Evolutionary conservation across 2,113 vertebrate genomes (phyloP), one percentile per base, ranked within the genome.

Genomic region (Heliornis fulica): DNA sequence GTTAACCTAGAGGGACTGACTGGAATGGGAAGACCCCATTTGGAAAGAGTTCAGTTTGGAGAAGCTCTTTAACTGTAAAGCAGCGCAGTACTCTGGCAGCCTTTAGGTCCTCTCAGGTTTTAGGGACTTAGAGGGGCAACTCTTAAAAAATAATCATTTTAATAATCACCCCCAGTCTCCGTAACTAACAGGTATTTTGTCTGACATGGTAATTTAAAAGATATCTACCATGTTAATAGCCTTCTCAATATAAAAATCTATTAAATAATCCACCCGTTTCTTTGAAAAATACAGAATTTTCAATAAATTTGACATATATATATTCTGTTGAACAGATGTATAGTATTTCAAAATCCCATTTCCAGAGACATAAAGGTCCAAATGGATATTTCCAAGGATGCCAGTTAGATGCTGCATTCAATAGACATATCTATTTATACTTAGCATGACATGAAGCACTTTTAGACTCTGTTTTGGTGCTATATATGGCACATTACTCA

Each of bases 401-500:
- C 26, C 87, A 81, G 90, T 64, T 59, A 93, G 36, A 94, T 69
- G 53, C 21, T 69, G 34, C 75, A 97, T 93, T 83, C 90, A 96
- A 87, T 38, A 96, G 77, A 96, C 36, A 19, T 76, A 89, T 92
- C 93, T 96, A 78, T 96, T 94, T 97, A 91, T 94, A 92, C 86
- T 95, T 83, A 87, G 80, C 56, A 88, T 87, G 38, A 85, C 51
- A 93, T 8, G 6, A 92, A 97, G 63, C 64, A 82, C 75, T 96
- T 89, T 86, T 53, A 89, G 89, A 93, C 92, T 96, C 64, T 97
- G 92, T 96, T 97, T 96, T 90, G 83, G 34, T 68, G 82, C 85
- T 95, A 91, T 93, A 89, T 89, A 82, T 43, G 68, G 85, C 82
- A 95, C 94, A 97, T 97, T 96, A 97, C 96, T 97, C 95, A 97